These are phyloP conservation scores for Scrobipalpa costella DNA, from an alignment of 2,888 invertebrate species.

Conservation along the genomic window DNA sequence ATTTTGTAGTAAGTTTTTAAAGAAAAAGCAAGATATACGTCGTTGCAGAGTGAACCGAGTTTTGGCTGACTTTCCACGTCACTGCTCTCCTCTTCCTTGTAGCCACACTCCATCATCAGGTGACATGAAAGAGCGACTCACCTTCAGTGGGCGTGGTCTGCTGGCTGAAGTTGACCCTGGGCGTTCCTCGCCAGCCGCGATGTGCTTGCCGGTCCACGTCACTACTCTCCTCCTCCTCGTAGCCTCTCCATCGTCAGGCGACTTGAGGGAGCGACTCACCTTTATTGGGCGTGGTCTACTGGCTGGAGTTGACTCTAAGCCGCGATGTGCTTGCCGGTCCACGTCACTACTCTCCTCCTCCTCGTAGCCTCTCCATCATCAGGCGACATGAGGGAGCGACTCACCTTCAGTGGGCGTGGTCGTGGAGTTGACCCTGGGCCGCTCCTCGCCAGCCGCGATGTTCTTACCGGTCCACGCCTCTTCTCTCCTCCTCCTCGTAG, in stretches of 20 bases:
- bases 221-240: too few species aligned
- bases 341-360: too few species aligned
- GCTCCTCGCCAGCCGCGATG: slow-evolving; percentile 83
- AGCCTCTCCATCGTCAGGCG: slow-evolving; percentile 35
- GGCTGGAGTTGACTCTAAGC: slow-evolving; percentile 79
- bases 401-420: slow-evolving; percentile 76
- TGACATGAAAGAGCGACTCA: slow-evolving; percentile 62
- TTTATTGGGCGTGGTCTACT: slow-evolving; percentile 77
- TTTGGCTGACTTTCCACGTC: too few species aligned
- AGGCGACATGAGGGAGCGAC: slow-evolving; percentile 31
- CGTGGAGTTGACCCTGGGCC: slow-evolving; percentile 79
- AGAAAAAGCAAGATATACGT: too few species aligned
- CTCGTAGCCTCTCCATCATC: slow-evolving; percentile 45
- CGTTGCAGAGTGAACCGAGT: too few species aligned
- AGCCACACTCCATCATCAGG: slow-evolving; percentile 36
- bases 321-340: slow-evolving; percentile 83
- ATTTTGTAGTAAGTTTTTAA: too few species aligned
- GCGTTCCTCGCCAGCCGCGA: slow-evolving; percentile 84
- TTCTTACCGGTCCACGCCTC: slow-evolving; percentile 78
- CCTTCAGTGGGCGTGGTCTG: slow-evolving; percentile 78
- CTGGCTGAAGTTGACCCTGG: slow-evolving; percentile 79
- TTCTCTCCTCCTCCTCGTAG: too few species aligned
- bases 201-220: slow-evolving; percentile 82
- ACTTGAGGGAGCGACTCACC: slow-evolving; percentile 68
- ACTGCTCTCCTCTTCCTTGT: too few species aligned